Evolutionary conservation across 1,140 invertebrate genomes (phyloP).

Genomic region (Lepidurus couesii): DNA sequence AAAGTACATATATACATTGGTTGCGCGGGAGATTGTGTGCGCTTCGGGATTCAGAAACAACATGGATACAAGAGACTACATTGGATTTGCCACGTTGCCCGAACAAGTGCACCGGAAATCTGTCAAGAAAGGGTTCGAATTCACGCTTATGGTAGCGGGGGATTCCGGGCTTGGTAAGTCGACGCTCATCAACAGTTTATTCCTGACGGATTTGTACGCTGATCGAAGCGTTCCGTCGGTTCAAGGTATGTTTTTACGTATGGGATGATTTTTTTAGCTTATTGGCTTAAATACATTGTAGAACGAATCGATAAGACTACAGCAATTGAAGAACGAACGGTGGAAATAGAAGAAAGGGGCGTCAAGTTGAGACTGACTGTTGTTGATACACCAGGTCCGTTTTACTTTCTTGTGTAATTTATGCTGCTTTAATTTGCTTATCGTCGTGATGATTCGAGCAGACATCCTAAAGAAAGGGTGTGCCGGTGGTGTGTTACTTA

Average conservation of each 20-base stretch:
- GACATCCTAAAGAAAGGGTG: background rate
- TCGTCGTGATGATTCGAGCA: constrained; percentile 16
- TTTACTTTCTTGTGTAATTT: constrained; percentile 40
- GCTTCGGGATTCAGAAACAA: constrained; percentile 35
- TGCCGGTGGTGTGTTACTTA: background rate
- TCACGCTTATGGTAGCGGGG: constrained; percentile 93
- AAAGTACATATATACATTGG: background rate
- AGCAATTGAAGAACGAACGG: constrained; percentile 81
- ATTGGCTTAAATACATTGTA: constrained; percentile 40
- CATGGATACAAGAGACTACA: constrained; percentile 73
- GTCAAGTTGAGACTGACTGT: constrained; percentile 83
- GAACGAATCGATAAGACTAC: constrained; percentile 85
- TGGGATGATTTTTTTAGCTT: constrained; percentile 26
- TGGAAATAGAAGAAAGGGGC: constrained; percentile 88
- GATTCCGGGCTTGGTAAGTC: constrained; percentile 97
- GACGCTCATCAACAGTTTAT: constrained; percentile 95
- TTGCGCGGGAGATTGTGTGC: background rate
- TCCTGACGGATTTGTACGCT: constrained; percentile 89
- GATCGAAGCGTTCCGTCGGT: constrained; percentile 80
- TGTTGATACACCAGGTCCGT: constrained; percentile 92
- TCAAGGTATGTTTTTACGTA: constrained; percentile 54
- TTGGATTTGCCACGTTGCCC: constrained; percentile 87
- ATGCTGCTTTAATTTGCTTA: constrained; percentile 27
- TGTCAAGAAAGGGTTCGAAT: constrained; percentile 96
- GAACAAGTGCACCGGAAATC: constrained; percentile 95